These are phyloP conservation scores for Taxidea taxus DNA, from an alignment of 2,113 vertebrate species.

Conservation along the genomic window DNA sequence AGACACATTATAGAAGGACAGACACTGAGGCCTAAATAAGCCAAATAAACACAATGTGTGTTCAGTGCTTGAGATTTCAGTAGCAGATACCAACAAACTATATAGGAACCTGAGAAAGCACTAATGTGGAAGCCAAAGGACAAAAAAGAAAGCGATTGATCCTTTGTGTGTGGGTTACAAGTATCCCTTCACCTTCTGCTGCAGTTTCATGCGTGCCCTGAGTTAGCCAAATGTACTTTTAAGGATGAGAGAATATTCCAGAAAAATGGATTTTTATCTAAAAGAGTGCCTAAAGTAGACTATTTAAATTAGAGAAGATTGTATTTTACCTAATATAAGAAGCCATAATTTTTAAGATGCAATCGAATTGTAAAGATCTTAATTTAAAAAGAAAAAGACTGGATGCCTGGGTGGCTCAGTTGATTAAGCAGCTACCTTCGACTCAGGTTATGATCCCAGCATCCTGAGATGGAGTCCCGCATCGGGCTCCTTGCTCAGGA, in stretches of 20 bases:
- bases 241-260: not conserved
- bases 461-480: too few relatives aligned
- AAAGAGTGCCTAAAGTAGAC: not conserved
- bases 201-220: not conserved
- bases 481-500: too few relatives aligned
- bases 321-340: not conserved
- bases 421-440: too few relatives aligned
- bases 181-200: not conserved
- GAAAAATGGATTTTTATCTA: not conserved
- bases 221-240: not conserved
- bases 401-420: too few relatives aligned
- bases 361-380: not conserved
- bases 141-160: not conserved
- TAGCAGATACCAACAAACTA: not conserved
- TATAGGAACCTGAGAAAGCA: not conserved
- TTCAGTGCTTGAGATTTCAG: not conserved
- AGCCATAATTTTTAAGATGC: not conserved
- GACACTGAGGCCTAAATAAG: not conserved
- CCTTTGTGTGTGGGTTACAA: accelerated
- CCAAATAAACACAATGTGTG: not conserved
- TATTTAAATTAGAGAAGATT: not conserved
- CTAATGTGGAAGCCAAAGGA: not conserved
- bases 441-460: too few relatives aligned
- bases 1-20: not conserved
- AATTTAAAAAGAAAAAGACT: not conserved